Evolutionary conservation across 1,140 invertebrate species (phyloP).

Genomic region (Leguminivora glycinivorella): DNA sequence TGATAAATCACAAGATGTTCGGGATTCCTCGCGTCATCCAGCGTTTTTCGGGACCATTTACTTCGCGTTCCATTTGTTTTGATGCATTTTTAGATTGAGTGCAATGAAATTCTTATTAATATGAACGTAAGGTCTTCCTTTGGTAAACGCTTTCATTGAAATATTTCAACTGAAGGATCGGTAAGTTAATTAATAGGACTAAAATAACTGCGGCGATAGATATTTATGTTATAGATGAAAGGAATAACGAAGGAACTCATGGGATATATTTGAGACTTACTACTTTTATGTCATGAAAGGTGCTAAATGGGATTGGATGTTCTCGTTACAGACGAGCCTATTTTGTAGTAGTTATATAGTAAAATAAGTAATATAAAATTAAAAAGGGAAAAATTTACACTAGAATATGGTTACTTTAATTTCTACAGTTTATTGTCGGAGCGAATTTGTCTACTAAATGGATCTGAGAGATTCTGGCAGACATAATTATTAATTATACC

Average conservation of each 20-base stretch:
- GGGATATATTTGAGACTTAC: neutral
- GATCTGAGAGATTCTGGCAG: too few relatives aligned
- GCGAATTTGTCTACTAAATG: too few relatives aligned
- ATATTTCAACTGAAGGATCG: neutral
- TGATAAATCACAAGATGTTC: conserved; percentile 22
- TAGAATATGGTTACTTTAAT: too few relatives aligned
- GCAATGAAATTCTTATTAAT: neutral
- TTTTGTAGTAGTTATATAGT: neutral
- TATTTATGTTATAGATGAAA: neutral
- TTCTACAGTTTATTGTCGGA: too few relatives aligned
- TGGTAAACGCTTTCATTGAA: neutral
- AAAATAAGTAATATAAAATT: neutral
- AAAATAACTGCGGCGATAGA: neutral
- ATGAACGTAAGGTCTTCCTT: neutral
- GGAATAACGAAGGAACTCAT: neutral
- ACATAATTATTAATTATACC: too few relatives aligned
- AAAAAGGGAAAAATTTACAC: too few relatives aligned
- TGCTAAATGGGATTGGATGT: neutral
- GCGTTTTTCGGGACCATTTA: conserved; percentile 10
- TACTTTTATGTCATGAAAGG: neutral
- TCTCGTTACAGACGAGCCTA: neutral
- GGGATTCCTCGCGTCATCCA: conserved; percentile 11
- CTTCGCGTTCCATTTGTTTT: neutral
- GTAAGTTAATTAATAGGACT: neutral
- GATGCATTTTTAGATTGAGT: neutral